Evolutionary conservation across 2,797 vertebrate species (phyloP).

Genomic region (Chrosomus eos): DNA sequence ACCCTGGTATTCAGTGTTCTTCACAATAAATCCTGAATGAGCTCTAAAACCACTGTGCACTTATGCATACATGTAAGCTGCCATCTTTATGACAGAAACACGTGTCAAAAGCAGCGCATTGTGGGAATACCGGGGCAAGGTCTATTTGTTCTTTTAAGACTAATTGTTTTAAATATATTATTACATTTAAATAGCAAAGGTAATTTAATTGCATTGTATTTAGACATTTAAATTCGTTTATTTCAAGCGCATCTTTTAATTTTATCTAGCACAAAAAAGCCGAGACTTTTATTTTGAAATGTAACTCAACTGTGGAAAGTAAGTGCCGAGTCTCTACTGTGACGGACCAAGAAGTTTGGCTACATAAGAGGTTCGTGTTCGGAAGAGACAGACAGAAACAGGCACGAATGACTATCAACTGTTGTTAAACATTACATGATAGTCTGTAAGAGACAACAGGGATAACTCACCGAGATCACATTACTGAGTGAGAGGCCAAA

Average conservation of each 20-base stretch:
- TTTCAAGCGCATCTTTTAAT: neutral
- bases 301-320: neutral
- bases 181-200: neutral
- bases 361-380: neutral
- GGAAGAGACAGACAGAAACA: neutral
- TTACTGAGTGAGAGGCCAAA: neutral
- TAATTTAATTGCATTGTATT: neutral
- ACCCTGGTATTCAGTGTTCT: neutral
- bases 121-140: neutral
- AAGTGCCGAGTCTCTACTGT: slow-evolving; percentile 11
- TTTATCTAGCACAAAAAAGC: neutral
- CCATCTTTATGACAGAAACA: slow-evolving; percentile 46
- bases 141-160: neutral
- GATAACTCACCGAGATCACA: neutral
- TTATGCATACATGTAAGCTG: slow-evolving; percentile 22
- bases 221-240: neutral
- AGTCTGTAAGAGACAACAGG: neutral
- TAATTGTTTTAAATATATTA: neutral
- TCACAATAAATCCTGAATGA: neutral
- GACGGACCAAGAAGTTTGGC: slow-evolving; percentile 26
- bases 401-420: neutral
- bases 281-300: slow-evolving; percentile 46
- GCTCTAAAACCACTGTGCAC: neutral
- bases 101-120: slow-evolving; percentile 38
- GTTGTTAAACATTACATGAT: neutral